These are phyloP conservation scores for Dynastes tityus DNA, from an alignment of 2,888 invertebrate species.

Conservation along the genomic window DNA sequence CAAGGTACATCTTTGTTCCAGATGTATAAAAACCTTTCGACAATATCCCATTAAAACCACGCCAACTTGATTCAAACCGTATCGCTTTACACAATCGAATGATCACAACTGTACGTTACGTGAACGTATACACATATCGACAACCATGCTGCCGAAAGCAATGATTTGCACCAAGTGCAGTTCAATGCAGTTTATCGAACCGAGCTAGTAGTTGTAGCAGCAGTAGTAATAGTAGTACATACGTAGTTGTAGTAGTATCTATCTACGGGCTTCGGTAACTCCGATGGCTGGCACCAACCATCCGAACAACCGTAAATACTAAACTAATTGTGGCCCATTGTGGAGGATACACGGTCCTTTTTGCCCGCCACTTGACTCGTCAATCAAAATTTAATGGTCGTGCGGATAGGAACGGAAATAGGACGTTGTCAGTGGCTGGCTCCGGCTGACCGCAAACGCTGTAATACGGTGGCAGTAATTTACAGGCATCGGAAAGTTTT, in stretches of 20 bases:
- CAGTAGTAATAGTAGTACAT: slow-evolving; percentile 1
- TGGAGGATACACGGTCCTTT: slow-evolving; percentile 56
- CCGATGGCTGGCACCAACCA: slow-evolving; percentile 52
- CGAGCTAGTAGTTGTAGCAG: slow-evolving; percentile 52
- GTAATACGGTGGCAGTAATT: slow-evolving; percentile 41
- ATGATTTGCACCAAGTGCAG: slow-evolving; percentile 46
- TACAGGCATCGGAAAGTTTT: slow-evolving; percentile 44
- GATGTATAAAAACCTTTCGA: too few relatives aligned
- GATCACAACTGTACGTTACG: slow-evolving; percentile 33
- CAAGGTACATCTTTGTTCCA: too few relatives aligned
- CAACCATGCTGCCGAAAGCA: slow-evolving; percentile 33
- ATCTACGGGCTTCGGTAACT: slow-evolving; percentile 51
- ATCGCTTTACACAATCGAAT: slow-evolving; percentile 3
- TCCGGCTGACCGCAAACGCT: slow-evolving; percentile 37
- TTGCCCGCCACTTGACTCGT: slow-evolving; percentile 56
- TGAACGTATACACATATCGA: slow-evolving; percentile 27
- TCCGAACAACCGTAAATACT: slow-evolving; percentile 59
- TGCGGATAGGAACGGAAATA: slow-evolving; percentile 55
- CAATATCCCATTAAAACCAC: too few relatives aligned
- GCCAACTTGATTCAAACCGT: neutral
- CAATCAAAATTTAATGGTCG: slow-evolving; percentile 57
- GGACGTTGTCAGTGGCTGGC: slow-evolving; percentile 40
- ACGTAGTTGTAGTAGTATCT: too few relatives aligned
- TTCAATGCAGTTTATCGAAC: slow-evolving; percentile 45
- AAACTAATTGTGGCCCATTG: slow-evolving; percentile 57